These are phyloP conservation scores for Propsilocerus akamusi DNA, from an alignment of 1,140 invertebrate species.

Conservation along the genomic window DNA sequence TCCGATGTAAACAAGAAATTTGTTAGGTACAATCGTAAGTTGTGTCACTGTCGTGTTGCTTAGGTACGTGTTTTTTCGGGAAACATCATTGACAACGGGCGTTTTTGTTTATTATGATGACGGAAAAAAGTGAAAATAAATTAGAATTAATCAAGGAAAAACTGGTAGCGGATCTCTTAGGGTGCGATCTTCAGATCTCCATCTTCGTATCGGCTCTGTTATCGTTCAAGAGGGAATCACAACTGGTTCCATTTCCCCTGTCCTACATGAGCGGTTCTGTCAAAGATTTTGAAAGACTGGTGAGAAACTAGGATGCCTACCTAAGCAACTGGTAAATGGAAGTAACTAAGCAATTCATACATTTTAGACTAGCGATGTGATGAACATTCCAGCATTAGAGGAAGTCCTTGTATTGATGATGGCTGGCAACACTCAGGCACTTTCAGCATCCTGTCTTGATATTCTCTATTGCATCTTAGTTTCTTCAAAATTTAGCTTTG, in stretches of 20 bases:
- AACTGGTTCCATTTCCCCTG: background rate
- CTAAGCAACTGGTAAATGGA: background rate
- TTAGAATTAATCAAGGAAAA: no score
- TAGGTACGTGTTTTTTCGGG: no score
- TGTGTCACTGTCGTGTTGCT: no score
- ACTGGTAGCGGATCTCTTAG: background rate
- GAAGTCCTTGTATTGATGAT: background rate
- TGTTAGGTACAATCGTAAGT: no score
- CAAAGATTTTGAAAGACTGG: background rate
- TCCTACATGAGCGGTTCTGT: background rate
- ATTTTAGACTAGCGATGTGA: background rate
- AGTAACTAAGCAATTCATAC: background rate
- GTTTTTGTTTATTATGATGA: no score
- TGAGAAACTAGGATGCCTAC: background rate
- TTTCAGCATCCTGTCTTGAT: background rate
- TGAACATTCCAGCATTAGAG: background rate
- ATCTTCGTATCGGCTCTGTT: background rate
- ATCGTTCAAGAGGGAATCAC: background rate
- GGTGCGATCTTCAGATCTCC: background rate
- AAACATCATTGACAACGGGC: no score
- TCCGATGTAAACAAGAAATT: no score
- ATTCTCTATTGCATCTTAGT: background rate
- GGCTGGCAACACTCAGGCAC: background rate
- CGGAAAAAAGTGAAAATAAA: no score
- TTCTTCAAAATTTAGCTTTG: background rate